Evolutionary conservation across 2,797 vertebrate species (phyloP).

Genomic region (Masticophis lateralis): DNA sequence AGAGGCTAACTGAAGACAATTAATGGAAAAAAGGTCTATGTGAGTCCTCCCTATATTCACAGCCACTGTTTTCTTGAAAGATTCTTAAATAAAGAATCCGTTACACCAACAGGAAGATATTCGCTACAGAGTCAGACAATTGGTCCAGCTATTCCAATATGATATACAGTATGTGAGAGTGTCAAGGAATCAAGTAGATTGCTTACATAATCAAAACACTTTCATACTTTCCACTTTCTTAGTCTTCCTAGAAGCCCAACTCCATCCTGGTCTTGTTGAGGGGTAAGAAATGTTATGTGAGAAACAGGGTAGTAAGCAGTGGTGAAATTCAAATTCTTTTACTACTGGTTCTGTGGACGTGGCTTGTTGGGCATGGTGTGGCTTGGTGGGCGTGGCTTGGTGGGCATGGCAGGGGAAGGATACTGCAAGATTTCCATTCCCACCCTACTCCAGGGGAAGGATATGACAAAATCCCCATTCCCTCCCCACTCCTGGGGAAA

Average conservation of each 20-base stretch:
- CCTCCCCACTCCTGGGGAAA: no score
- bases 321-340: no score
- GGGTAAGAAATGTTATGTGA: neutral
- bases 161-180: neutral
- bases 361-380: no score
- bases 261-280: neutral
- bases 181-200: neutral
- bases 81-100: neutral
- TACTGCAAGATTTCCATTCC: no score
- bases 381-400: no score
- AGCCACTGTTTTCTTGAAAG: neutral
- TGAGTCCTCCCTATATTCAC: neutral
- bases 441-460: no score
- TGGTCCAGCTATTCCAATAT: neutral
- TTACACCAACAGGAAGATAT: neutral
- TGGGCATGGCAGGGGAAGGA: no score
- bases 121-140: neutral
- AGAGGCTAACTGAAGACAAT: neutral
- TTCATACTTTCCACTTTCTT: neutral
- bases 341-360: no score
- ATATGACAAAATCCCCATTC: no score
- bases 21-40: neutral
- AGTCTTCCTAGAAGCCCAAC: neutral
- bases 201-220: neutral
- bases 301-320: neutral